Evolutionary conservation across 2,888 invertebrate genomes (phyloP).

Genomic region (Nymphalis polychloros): DNA sequence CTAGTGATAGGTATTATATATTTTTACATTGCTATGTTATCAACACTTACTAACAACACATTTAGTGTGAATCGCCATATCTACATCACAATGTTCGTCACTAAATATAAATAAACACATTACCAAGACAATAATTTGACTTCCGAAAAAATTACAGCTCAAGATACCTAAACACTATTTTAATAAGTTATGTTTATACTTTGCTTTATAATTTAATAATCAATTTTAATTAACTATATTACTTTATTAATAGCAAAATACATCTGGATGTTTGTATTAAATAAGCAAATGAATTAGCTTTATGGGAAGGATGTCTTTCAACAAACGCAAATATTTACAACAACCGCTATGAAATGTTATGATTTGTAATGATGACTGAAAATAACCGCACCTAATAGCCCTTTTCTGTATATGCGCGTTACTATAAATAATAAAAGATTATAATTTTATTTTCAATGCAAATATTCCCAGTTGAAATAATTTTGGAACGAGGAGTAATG

Average conservation of each 20-base stretch:
- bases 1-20: slow-evolving; percentile 35
- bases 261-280: neutral
- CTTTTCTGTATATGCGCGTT: neutral
- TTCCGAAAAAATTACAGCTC: neutral
- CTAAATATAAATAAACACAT: slow-evolving; percentile 26
- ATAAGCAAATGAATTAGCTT: slow-evolving; percentile 21
- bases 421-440: neutral
- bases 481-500: no score
- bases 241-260: neutral
- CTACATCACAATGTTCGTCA: slow-evolving; percentile 40
- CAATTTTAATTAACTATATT: neutral
- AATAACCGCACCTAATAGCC: slow-evolving; percentile 14
- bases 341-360: slow-evolving; percentile 35
- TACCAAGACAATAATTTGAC: slow-evolving; percentile 9
- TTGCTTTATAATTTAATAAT: no score
- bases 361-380: slow-evolving; percentile 22
- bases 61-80: slow-evolving; percentile 37
- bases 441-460: no score
- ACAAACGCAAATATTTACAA: slow-evolving; percentile 24
- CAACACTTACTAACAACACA: slow-evolving; percentile 28
- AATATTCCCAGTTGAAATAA: no score
- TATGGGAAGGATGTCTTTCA: slow-evolving; percentile 17
- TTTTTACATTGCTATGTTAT: slow-evolving; percentile 35
- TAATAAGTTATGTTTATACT: no score
- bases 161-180: neutral